Base-by-base conservation (phyloP, 92 coral and sea anemone species). In the Scolanthus callimorphus region DNA sequence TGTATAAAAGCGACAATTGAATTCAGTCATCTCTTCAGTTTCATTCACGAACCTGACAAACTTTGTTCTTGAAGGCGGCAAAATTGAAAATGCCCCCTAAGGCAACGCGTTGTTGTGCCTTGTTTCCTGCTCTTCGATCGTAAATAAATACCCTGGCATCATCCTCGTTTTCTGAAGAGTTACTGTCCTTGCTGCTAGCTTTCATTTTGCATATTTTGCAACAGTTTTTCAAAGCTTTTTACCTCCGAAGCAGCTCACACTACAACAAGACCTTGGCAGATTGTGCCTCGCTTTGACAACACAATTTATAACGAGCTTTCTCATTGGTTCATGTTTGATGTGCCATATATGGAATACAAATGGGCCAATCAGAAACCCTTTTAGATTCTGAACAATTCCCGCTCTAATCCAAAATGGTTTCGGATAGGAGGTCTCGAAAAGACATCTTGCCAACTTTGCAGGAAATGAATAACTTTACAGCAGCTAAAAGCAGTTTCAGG, bases 111-210 rank as follows among this genome's bases (percentile, higher is more conserved):
- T 84, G 82, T 28, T 77, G 82, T 20, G 96, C 94, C 59, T 80
- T 71, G 55, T 77, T 83, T 4, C 96, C 99, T 31, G 81, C 83
- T 50, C 99, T 71, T 6, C 99, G 85, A 57, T 94, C 99, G 62
- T 72, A 94, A 67, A 94, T 79, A 59, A 44, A 86, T 11, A 86
- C 96, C n/a, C 65, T 56, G 1, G 90, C 79, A 54, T 83, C 90
- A 25, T 87, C 96, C 21, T 83, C 96, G 30, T 75, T 62, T 26
- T 78, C 86, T 25, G 77, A 73, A 27, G 86, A 60, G 23, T 58
- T 56, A 11, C 47, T 74, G 23, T 78, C 80, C 51, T 83, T 87
- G 39, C 62, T 74, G 50, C 58, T 26, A 20, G 75, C 37, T 29
- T 66, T 86, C 95, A 86, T 86, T 37, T 30, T 61, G 3, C 49